Evolutionary conservation across 2,113 vertebrate genomes (phyloP).

Genomic region (pig (Sus scrofa)): T2T-Sscrofa CM000812.6:165442001-165442500

Average conservation of each 20-base stretch:
- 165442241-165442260: not conserved
- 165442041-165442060: not conserved
- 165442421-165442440: not conserved
- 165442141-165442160: not conserved
- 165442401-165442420: not conserved
- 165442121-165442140: not conserved
- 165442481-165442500: not conserved
- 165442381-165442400: not conserved
- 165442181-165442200: not conserved
- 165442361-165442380: accelerated
- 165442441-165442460: not conserved
- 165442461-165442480: not conserved
- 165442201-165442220: not conserved
- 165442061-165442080: not conserved
- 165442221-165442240: slow-evolving; percentile 21
- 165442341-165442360: not conserved
- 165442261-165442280: slow-evolving; percentile 30
- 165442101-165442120: not conserved
- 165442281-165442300: not conserved
- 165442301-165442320: not conserved
- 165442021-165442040: not conserved
- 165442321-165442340: not conserved
- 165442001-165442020: not conserved
- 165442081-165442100: not conserved
- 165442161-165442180: not conserved